These are phyloP conservation scores for Oscheius sp. DNA, from an alignment of 2,888 invertebrate genomes.

Conservation along the genomic window DNA sequence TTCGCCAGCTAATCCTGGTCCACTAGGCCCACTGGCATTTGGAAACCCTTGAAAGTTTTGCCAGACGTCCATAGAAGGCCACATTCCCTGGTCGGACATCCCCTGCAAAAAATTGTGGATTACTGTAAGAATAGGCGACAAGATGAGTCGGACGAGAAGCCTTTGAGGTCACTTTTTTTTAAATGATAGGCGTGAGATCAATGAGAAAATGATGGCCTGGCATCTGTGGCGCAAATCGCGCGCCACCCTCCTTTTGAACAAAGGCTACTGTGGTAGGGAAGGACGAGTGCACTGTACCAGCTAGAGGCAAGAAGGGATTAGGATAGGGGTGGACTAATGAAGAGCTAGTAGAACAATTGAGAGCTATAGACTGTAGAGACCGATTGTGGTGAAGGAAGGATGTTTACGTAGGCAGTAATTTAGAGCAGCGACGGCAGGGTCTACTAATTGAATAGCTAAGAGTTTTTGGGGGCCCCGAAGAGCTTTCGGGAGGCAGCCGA, in stretches of 20 bases:
- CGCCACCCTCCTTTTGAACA: constrained; percentile 36
- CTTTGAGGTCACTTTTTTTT: constrained; percentile 16
- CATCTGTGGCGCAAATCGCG: constrained; percentile 34
- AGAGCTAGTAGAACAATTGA: constrained; percentile 8
- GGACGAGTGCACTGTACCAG: constrained; percentile 32
- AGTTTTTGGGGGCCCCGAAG: constrained; percentile 24
- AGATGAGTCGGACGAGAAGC: background rate
- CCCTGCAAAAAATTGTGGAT: background rate
- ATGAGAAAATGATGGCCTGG: constrained; percentile 30
- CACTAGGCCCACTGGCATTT: background rate
- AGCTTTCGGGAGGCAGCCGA: constrained; percentile 7
- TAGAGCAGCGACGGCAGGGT: constrained; percentile 6
- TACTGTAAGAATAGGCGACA: constrained; percentile 2
- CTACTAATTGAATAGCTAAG: constrained; percentile 31
- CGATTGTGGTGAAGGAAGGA: background rate
- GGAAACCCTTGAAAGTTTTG: constrained; percentile 8
- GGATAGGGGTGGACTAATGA: constrained; percentile 27
- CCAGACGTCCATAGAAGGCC: constrained; percentile 24
- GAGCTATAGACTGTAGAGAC: constrained; percentile 1
- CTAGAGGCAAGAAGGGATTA: constrained; percentile 3
- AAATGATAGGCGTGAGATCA: constrained; percentile 34
- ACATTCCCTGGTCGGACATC: constrained; percentile 32
- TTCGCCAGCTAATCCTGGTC: constrained; percentile 2
- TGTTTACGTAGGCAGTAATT: constrained; percentile 24
- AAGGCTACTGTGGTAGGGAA: constrained; percentile 34